These are phyloP conservation scores for Jaculus jaculus DNA, from an alignment of 2,113 vertebrate species.

Conservation along the genomic window DNA sequence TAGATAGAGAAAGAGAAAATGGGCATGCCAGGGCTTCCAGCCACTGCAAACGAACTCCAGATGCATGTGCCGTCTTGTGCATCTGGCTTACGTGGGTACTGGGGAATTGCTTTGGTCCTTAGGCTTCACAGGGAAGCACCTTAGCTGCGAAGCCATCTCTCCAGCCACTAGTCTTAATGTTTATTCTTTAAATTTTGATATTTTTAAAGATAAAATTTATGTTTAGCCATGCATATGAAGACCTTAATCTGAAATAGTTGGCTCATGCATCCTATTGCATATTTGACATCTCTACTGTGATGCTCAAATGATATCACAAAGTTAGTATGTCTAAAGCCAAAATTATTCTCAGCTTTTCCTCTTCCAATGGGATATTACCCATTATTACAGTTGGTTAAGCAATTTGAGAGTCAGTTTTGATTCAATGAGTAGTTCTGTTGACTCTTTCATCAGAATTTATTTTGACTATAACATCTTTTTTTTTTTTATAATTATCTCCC, in stretches of 20 bases:
- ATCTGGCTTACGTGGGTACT: too few species aligned
- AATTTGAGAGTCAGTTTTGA: not conserved
- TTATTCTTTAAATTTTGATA: not conserved
- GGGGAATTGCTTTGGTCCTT: not conserved
- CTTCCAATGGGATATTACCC: not conserved
- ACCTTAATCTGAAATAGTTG: not conserved
- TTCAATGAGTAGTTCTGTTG: not conserved
- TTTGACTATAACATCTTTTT: not conserved
- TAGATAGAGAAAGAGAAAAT: too few species aligned
- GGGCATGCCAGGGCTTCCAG: too few species aligned
- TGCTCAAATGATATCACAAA: not conserved
- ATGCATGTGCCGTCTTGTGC: too few species aligned
- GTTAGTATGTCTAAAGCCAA: not conserved
- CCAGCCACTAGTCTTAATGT: too few species aligned
- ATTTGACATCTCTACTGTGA: not conserved
- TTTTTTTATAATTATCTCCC: not conserved
- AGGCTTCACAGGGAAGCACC: not conserved
- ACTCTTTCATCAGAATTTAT: not conserved
- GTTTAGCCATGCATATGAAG: not conserved
- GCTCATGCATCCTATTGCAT: not conserved
- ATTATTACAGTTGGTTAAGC: not conserved
- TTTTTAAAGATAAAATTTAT: not conserved
- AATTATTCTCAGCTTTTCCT: not conserved
- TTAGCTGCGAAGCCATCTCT: too few species aligned
- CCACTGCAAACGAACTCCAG: too few species aligned